Percentiles rank a stretch among this genome's conserved stretches.
These are phyloP conservation scores for Ctenopoma multispine DNA, from an alignment of 2,797 vertebrate genomes.

Conservation along the genomic window DNA sequence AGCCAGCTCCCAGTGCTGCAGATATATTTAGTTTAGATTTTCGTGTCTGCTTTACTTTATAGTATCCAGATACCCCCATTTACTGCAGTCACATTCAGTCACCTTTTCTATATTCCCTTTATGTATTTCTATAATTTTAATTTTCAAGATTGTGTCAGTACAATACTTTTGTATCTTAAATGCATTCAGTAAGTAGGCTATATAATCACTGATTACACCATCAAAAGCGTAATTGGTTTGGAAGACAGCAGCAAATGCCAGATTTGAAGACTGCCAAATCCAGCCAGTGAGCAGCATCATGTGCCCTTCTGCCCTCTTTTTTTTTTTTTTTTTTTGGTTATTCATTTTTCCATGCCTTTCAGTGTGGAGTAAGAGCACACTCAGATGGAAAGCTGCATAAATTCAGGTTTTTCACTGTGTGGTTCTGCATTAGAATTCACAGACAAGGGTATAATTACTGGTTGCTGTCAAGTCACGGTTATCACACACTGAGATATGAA, in stretches of 20 bases:
- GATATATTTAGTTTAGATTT: constrained; percentile 41
- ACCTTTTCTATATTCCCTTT: background rate
- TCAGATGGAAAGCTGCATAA: constrained; percentile 18
- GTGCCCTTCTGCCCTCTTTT: constrained; percentile 23
- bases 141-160: constrained; percentile 24
- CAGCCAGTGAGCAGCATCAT: constrained; percentile 23
- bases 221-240: constrained; percentile 20
- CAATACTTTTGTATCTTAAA: constrained; percentile 28
- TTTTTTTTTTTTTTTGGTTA: constrained; percentile 2
- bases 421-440: constrained; percentile 37
- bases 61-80: constrained; percentile 20
- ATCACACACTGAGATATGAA: constrained; percentile 44
- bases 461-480: constrained; percentile 38
- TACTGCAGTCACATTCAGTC: constrained; percentile 3
- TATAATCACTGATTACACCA: constrained; percentile 19
- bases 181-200: background rate
- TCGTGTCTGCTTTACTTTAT: constrained; percentile 4
- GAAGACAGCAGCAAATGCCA: constrained; percentile 16
- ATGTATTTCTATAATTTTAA: constrained; percentile 6
- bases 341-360: constrained; percentile 17
- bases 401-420: constrained; percentile 33
- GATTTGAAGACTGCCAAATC: constrained; percentile 28
- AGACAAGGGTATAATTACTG: constrained; percentile 50
- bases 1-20: constrained; percentile 51
- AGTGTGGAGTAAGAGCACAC: constrained; percentile 28